phyloP scores from a whole-genome alignment of 2,888 invertebrate species.

The Bembecia ichneumoniformis region DNA sequence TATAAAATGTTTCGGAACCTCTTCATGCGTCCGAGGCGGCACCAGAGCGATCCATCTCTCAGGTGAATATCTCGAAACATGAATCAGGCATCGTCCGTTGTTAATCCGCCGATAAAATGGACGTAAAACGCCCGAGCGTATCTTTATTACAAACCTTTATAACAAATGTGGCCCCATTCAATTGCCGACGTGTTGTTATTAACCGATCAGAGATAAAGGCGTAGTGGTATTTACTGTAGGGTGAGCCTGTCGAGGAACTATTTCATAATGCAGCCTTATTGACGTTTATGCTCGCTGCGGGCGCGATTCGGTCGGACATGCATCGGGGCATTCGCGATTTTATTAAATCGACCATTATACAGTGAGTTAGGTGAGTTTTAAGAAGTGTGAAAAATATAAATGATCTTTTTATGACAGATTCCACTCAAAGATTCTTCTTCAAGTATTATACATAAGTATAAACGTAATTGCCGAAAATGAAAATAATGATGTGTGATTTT shows the following conservation, averaged over 20 bases:
- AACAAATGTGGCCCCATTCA: constrained; percentile 15
- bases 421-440: too few species aligned
- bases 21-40: too few species aligned
- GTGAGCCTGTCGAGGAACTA: neutral
- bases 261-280: neutral
- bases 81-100: neutral
- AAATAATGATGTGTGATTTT: too few species aligned
- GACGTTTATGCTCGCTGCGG: neutral
- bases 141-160: constrained; percentile 14
- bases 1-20: too few species aligned
- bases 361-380: too few species aligned
- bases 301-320: too few species aligned
- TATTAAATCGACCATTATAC: neutral
- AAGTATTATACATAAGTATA: too few species aligned
- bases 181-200: constrained; percentile 16
- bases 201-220: constrained; percentile 18
- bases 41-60: neutral
- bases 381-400: too few species aligned
- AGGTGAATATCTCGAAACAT: neutral
- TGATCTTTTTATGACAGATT: too few species aligned
- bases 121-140: constrained; percentile 10
- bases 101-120: neutral
- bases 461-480: too few species aligned
- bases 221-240: neutral
- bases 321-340: neutral